These are phyloP conservation scores for Nothoprocta pentlandii DNA, from an alignment of 2,113 vertebrate species.

Conservation along the genomic window DNA sequence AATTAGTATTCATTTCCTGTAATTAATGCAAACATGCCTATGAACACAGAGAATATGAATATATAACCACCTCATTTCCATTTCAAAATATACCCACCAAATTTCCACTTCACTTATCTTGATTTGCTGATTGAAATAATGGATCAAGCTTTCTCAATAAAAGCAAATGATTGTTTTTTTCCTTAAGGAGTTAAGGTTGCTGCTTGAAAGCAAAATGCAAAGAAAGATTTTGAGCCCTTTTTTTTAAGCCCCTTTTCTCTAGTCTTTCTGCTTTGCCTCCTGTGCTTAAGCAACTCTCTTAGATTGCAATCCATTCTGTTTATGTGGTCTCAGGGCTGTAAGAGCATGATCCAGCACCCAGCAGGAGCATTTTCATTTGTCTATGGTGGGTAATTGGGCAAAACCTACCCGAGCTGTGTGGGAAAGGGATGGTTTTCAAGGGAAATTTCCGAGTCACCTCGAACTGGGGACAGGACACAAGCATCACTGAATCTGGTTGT, in stretches of 20 bases:
- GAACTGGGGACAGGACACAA: neutral
- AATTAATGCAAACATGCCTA: conserved; percentile 84
- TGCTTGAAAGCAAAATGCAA: neutral
- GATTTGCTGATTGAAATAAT: conserved; percentile 72
- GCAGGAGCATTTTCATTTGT: neutral
- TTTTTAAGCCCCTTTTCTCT: neutral
- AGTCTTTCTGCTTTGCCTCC: neutral
- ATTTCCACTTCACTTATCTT: conserved; percentile 79
- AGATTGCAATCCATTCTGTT: neutral
- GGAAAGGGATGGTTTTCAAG: neutral
- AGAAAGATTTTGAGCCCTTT: neutral
- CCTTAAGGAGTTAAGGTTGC: neutral
- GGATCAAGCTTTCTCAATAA: conserved; percentile 22
- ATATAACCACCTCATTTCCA: conserved; percentile 82
- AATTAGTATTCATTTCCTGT: conserved; percentile 85
- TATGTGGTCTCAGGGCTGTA: neutral
- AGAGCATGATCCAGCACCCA: neutral
- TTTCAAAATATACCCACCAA: conserved; percentile 78
- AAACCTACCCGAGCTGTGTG: neutral
- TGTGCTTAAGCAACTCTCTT: neutral
- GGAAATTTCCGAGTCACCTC: neutral
- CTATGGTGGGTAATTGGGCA: neutral
- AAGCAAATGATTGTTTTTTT: neutral
- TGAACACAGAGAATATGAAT: conserved; percentile 81
- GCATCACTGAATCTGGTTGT: neutral